These are phyloP conservation scores for Stratiolaelaps scimitus DNA, from an alignment of 1,140 invertebrate genomes.

Conservation along the genomic window DNA sequence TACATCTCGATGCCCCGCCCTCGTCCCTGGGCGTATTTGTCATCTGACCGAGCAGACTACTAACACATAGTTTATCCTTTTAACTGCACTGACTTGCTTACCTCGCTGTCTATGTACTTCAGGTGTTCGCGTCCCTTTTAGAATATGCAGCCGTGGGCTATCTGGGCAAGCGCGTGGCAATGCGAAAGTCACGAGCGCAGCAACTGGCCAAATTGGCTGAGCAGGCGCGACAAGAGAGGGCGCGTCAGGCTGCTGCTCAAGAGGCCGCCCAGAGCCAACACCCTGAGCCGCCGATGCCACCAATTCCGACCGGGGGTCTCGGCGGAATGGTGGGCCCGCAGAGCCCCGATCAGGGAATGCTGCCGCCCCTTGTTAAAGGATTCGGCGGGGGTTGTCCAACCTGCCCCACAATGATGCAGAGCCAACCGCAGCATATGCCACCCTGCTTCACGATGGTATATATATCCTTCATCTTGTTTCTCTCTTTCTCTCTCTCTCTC, in stretches of 20 bases:
- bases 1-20: too few relatives aligned
- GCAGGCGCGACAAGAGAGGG: slow-evolving; percentile 42
- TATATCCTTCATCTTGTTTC: background rate
- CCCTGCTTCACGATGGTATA: slow-evolving; percentile 24
- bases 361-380: slow-evolving; percentile 16
- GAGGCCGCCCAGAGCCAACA: slow-evolving; percentile 6
- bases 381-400: slow-evolving; percentile 16
- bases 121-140: slow-evolving; percentile 37
- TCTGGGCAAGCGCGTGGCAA: slow-evolving; percentile 87
- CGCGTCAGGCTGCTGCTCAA: slow-evolving; percentile 8
- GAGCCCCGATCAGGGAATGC: background rate
- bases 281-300: slow-evolving; percentile 8
- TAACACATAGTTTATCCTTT: too few relatives aligned
- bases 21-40: too few relatives aligned
- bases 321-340: too few relatives aligned
- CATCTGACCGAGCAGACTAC: too few relatives aligned
- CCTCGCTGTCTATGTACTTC: background rate
- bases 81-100: too few relatives aligned
- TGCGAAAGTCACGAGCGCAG: slow-evolving; percentile 77
- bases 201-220: slow-evolving; percentile 75
- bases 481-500: background rate
- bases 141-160: slow-evolving; percentile 90
- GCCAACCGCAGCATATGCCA: slow-evolving; percentile 21
- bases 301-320: background rate
- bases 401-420: slow-evolving; percentile 21